Evolutionary conservation across 2,113 vertebrate species (phyloP).

Genomic region (Saccopteryx leptura): DNA sequence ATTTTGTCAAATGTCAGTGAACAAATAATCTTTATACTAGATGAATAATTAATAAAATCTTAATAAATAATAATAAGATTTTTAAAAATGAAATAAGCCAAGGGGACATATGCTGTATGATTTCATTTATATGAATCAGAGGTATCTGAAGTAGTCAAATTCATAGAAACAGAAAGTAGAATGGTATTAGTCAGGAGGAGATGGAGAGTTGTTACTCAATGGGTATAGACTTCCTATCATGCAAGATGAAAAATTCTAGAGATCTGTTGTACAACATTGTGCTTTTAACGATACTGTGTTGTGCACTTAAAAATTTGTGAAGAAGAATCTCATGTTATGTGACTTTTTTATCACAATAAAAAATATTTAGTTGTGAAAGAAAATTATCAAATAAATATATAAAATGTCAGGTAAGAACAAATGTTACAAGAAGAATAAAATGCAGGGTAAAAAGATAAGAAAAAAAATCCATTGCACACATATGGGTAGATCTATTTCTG

Average conservation of each 20-base stretch:
- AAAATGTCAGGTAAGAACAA: not conserved
- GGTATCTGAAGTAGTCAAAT: too few species aligned
- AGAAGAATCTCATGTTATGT: not conserved
- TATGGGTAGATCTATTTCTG: not conserved
- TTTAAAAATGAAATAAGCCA: not conserved
- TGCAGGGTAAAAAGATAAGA: not conserved
- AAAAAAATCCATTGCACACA: not conserved
- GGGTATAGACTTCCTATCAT: not conserved
- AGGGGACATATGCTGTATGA: not conserved
- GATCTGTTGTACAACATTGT: not conserved
- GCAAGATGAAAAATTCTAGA: not conserved
- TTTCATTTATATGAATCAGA: not conserved
- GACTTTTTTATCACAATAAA: not conserved
- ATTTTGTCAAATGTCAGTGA: slow-evolving; percentile 9
- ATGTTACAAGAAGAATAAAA: slow-evolving; percentile 30
- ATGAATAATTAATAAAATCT: not conserved
- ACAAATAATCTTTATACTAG: not conserved
- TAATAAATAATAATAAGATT: too few species aligned
- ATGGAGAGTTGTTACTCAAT: not conserved
- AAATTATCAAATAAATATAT: not conserved
- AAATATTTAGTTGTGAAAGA: not conserved
- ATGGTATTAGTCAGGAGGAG: not conserved
- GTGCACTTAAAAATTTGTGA: not conserved
- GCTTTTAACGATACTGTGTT: not conserved
- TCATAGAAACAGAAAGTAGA: not conserved